phyloP scores from a whole-genome alignment of 2,113 vertebrate species.

The Oncorhynchus mykiss region DNA sequence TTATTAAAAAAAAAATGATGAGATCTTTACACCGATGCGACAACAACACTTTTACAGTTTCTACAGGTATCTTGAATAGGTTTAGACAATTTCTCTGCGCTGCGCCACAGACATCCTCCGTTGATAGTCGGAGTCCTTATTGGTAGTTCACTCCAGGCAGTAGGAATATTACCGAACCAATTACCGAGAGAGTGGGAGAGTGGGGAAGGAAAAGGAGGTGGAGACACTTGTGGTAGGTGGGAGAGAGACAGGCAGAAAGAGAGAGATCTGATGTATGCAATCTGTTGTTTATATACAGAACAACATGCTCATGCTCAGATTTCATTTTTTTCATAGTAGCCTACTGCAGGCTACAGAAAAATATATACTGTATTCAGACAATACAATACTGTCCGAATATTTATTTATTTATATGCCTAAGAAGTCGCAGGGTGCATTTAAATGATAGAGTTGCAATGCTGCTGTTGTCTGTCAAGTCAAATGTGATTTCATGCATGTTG shows the following conservation, averaged over 20 bases:
- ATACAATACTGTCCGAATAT: background rate
- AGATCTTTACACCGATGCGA: background rate
- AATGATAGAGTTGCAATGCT: no score
- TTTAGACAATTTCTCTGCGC: conserved; percentile 22
- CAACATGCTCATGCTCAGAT: background rate
- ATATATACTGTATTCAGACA: background rate
- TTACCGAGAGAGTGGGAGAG: conserved; percentile 41
- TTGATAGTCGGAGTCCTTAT: conserved; percentile 13
- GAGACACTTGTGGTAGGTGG: conserved; percentile 40
- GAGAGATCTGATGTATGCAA: conserved; percentile 13
- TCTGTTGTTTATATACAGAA: background rate
- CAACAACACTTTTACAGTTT: background rate
- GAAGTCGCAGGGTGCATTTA: background rate
- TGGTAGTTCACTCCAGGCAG: conserved; percentile 28
- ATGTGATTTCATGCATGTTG: no score
- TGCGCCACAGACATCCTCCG: conserved; percentile 7
- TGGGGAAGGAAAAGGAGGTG: conserved; percentile 42
- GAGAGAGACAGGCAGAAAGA: conserved; percentile 18
- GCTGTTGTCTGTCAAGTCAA: no score
- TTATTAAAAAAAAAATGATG: background rate
- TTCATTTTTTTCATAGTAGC: background rate
- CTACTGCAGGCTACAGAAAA: background rate
- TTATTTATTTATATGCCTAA: background rate
- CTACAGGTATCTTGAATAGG: conserved; percentile 8
- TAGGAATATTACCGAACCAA: conserved; percentile 29